Conservation (phyloP, 1,140 invertebrate genomes). For the Apolygus lucorum region DNA sequence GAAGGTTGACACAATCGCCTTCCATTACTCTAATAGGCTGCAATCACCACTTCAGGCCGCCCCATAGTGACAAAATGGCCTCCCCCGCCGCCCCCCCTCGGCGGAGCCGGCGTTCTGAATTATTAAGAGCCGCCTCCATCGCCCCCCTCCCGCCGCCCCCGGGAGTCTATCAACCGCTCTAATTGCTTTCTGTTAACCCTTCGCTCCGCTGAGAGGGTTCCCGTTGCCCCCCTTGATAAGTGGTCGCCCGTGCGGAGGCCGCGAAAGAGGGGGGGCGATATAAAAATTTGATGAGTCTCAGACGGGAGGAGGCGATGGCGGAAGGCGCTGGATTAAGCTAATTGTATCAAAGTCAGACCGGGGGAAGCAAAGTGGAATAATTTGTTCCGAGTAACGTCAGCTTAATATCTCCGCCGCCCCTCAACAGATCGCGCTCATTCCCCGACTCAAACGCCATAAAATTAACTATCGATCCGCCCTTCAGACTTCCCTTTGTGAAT, state of each 20-base stretch:
- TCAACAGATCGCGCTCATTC: background rate
- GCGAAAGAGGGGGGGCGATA: background rate
- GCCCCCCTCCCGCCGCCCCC: background rate
- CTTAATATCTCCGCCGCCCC: background rate
- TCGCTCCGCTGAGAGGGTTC: background rate
- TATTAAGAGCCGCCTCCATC: no score
- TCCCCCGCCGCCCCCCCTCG: background rate
- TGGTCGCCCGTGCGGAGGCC: background rate
- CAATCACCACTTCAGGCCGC: constrained; percentile 10
- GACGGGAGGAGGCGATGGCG: constrained; percentile 27
- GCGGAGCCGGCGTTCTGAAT: no score
- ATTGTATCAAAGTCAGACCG: constrained; percentile 12
- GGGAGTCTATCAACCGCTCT: background rate
- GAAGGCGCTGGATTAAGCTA: background rate
- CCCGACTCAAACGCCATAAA: background rate
- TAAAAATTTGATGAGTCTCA: constrained; percentile 15
- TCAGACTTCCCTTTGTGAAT: background rate
- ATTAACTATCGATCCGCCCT: background rate
- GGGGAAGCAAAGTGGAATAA: constrained; percentile 25
- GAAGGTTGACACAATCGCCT: background rate
- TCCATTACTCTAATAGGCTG: background rate
- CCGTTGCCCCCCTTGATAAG: background rate
- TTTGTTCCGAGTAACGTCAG: constrained; percentile 3
- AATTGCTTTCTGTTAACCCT: background rate
- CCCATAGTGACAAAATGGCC: constrained; percentile 12